phyloP scores from a whole-genome alignment of 2,888 invertebrate genomes.

The Lydus trimaculatus region DNA sequence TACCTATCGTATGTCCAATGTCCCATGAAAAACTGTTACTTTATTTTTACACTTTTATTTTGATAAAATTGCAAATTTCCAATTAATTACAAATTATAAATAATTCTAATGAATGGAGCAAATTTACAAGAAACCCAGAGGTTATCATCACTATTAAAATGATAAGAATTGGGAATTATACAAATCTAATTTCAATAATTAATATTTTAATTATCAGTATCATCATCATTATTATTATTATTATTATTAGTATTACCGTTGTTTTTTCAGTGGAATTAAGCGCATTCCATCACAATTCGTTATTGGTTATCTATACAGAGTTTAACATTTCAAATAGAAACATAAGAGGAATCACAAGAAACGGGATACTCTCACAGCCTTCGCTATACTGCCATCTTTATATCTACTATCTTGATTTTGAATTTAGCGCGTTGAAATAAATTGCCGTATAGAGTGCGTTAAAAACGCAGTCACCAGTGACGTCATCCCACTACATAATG shows the following conservation, averaged over 20 bases:
- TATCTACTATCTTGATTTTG: no score
- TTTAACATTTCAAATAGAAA: no score
- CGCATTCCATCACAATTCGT: slow-evolving; percentile 31
- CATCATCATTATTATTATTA: background rate
- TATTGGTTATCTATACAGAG: slow-evolving; percentile 28
- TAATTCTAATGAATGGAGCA: background rate
- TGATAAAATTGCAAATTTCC: background rate
- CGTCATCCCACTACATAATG: no score
- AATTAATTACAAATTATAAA: background rate
- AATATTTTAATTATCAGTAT: background rate
- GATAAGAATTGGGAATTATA: background rate
- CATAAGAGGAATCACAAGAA: no score
- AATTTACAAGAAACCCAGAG: background rate
- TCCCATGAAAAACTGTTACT: background rate
- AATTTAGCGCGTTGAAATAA: no score
- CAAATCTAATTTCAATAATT: background rate
- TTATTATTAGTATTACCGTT: background rate
- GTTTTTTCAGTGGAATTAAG: slow-evolving; percentile 21
- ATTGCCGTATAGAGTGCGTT: no score
- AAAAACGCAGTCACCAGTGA: no score
- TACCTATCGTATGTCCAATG: background rate
- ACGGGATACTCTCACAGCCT: no score
- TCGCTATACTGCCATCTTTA: no score
- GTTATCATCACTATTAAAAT: background rate
- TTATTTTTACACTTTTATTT: background rate